A percentile compares a stretch with the other conserved stretches of the same genome.
Evolutionary conservation across 1,140 invertebrate genomes (phyloP).

Genomic region (Leptopilina boulardi): DNA sequence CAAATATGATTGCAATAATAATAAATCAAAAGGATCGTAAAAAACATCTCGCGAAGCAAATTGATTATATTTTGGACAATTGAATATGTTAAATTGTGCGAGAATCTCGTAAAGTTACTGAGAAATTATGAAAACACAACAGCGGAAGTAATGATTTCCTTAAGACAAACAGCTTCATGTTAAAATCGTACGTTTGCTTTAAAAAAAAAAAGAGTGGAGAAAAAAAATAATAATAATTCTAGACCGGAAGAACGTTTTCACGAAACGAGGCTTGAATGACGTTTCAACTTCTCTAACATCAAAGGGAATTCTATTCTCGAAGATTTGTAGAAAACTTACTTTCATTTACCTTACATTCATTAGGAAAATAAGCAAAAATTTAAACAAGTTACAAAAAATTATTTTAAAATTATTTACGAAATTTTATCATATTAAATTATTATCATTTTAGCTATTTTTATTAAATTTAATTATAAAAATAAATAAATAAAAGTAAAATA

Average conservation of each 20-base stretch:
- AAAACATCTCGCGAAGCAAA: not conserved
- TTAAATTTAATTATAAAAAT: no score
- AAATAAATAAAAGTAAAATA: no score
- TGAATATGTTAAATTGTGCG: not conserved
- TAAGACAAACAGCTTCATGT: not conserved
- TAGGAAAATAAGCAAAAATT: no score
- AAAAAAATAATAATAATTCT: not conserved
- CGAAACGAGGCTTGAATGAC: not conserved
- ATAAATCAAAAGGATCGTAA: not conserved
- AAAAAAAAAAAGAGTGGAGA: not conserved
- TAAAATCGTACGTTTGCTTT: not conserved
- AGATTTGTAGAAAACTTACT: not conserved
- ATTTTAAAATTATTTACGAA: no score
- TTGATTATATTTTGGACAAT: not conserved
- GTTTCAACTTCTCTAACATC: not conserved
- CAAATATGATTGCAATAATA: no score
- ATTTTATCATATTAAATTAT: no score
- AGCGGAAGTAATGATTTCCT: constrained; percentile 7
- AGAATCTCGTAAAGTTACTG: not conserved
- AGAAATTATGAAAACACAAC: not conserved
- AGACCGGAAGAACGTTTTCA: not conserved
- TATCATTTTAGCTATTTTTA: no score
- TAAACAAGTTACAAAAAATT: no score
- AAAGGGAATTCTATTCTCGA: not conserved
- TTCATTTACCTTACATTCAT: no score